These are phyloP conservation scores for Andrena marginata DNA, from an alignment of 2,888 invertebrate genomes.

Conservation along the genomic window DNA sequence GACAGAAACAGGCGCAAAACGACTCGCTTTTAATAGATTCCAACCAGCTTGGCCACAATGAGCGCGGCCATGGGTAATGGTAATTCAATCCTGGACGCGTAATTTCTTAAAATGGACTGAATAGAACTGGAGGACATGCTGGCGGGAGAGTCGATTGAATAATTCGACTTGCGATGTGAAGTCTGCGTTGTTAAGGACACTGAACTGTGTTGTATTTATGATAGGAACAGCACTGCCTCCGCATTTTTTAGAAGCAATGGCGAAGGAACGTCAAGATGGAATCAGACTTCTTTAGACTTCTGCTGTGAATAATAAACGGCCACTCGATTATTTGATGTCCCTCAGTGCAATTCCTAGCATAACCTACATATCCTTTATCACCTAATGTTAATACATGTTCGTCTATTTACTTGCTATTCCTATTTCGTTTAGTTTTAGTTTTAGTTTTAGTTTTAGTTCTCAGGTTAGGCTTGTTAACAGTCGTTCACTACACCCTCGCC, in stretches of 20 bases:
- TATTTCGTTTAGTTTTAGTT: too few species aligned
- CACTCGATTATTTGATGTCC: too few species aligned
- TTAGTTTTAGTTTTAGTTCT: too few species aligned
- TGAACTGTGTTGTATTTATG: background rate
- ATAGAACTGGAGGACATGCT: background rate
- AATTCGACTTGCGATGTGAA: background rate
- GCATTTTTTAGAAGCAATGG: background rate
- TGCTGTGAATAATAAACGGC: too few species aligned
- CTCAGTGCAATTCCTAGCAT: too few species aligned
- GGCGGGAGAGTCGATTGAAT: background rate
- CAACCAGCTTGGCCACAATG: background rate
- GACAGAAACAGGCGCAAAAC: slow-evolving; percentile 37
- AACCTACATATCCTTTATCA: too few species aligned
- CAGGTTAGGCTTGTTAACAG: too few species aligned
- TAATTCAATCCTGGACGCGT: slow-evolving; percentile 6
- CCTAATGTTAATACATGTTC: too few species aligned
- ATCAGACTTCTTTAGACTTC: too few species aligned
- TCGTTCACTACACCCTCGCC: too few species aligned
- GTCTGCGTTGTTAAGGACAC: background rate
- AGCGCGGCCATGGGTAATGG: background rate
- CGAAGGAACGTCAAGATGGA: background rate
- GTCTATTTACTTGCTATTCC: too few species aligned
- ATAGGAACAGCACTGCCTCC: background rate
- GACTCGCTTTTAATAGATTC: slow-evolving; percentile 45
- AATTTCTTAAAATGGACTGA: slow-evolving; percentile 24